Evolutionary conservation across 2,888 invertebrate genomes (phyloP), one percentile per base, ranked within the genome.

Genomic region (Tridacna crocea): DNA sequence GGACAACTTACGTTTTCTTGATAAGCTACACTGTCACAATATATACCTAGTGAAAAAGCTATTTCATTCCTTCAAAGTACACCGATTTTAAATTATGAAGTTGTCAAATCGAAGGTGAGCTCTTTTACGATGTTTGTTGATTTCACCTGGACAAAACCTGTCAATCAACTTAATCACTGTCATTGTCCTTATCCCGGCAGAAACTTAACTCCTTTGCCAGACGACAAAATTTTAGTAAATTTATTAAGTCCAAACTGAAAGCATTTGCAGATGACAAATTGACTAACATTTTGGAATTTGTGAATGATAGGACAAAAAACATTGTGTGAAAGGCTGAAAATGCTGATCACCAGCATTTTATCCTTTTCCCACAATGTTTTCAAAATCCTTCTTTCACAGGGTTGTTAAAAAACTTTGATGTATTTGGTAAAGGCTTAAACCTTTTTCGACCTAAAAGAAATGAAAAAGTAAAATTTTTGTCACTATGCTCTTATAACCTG

Each of bases 61-160:
- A 68, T 46, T 68, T 27, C 36, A 36, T 36, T 36, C 19, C 22
- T 68, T 6, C 36, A n/a, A 46, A 15, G 22, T 68, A 47, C 46
- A 65, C 47, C 46, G 26, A 19, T 24, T 68, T 68, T 68, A 68
- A 77, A 77, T 82, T 81, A 84, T 84, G 74, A 82, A 84, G 77
- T 77, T 84, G 81, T 84, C 84, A 84, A 75, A 63, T 65, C 15
- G 27, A 68, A 51, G 36, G 70, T 48, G 55, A 46, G 27, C 58
- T 70, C 61, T 77, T 63, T 79, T 81, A 80, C 79, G 63, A 26
- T 60, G 61, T 65, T 70, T 79, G 80, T 65, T 48, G 74, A 81
- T 81, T 79, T 77, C 84, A 84, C 81, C 81, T 81, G 81, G 79
- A 77, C 81, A 77, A 65, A 82, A 84, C 79, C 84, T 84, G 84